Percentiles rank a stretch among this genome's conserved stretches.
Conservation (phyloP, 2,888 invertebrate genomes). For the Limenitis camilla region DNA sequence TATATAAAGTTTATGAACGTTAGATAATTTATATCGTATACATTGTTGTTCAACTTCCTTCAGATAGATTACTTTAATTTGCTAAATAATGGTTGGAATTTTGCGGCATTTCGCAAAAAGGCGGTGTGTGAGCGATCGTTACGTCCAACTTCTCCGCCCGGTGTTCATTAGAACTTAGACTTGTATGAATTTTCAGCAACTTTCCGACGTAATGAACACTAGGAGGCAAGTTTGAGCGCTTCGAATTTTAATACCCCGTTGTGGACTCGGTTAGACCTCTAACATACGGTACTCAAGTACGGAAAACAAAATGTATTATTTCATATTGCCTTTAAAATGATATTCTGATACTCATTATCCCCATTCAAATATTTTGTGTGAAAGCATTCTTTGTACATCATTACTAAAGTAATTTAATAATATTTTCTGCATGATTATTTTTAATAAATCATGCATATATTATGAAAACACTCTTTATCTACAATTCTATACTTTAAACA, state of each 20-base stretch:
- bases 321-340: no score
- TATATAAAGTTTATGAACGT: no score
- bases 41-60: constrained; percentile 11
- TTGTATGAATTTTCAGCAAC: constrained; percentile 70
- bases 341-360: no score
- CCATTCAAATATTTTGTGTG: no score
- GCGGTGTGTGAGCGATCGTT: constrained; percentile 41
- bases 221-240: constrained; percentile 69
- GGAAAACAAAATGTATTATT: no score
- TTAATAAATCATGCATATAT: no score
- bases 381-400: no score
- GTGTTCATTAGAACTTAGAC: constrained; percentile 72
- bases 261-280: constrained; percentile 42
- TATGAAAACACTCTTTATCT: no score
- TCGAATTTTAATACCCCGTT: constrained; percentile 67
- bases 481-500: no score
- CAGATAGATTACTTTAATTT: constrained; percentile 30
- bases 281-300: constrained; percentile 2
- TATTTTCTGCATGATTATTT: no score
- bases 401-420: no score
- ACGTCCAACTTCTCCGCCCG: constrained; percentile 55
- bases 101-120: constrained; percentile 33
- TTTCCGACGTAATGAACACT: constrained; percentile 70
- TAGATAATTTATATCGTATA: constrained; percentile 1
- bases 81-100: constrained; percentile 34